These are phyloP conservation scores for Steinernema hermaphroditum DNA, from an alignment of 2,888 invertebrate genomes.

Conservation along the genomic window DNA sequence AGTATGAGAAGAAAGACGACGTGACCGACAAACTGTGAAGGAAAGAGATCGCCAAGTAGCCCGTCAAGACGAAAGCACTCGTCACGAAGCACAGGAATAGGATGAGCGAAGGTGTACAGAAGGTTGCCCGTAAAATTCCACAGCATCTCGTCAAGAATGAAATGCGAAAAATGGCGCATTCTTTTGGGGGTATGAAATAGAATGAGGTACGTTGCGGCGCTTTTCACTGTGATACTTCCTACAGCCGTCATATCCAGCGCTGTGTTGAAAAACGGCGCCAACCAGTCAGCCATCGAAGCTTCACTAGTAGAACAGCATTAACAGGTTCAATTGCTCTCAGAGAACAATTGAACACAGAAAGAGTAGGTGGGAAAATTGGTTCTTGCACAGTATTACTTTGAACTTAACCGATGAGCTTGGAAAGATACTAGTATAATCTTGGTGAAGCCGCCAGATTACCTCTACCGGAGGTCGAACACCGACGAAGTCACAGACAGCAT, in stretches of 20 bases:
- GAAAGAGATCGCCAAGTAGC: neutral
- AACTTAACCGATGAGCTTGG: too few species aligned
- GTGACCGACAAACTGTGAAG: neutral
- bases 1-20: neutral
- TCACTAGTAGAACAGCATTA: too few species aligned
- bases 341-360: too few species aligned
- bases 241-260: conserved; percentile 35
- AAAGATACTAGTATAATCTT: too few species aligned
- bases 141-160: neutral
- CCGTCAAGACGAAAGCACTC: neutral
- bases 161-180: neutral
- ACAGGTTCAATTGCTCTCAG: neutral
- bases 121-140: neutral
- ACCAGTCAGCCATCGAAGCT: neutral
- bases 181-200: conserved; percentile 38
- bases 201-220: conserved; percentile 38
- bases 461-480: too few species aligned
- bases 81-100: neutral
- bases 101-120: neutral
- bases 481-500: too few species aligned
- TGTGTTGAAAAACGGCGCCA: conserved; percentile 30
- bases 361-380: too few species aligned
- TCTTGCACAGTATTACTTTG: too few species aligned
- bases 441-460: too few species aligned
- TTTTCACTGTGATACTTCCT: conserved; percentile 27